A percentile compares a stretch with the other conserved stretches of the same genome.
These are phyloP conservation scores for Timema cristinae DNA, from an alignment of 2,888 invertebrate genomes.

Conservation along the genomic window DNA sequence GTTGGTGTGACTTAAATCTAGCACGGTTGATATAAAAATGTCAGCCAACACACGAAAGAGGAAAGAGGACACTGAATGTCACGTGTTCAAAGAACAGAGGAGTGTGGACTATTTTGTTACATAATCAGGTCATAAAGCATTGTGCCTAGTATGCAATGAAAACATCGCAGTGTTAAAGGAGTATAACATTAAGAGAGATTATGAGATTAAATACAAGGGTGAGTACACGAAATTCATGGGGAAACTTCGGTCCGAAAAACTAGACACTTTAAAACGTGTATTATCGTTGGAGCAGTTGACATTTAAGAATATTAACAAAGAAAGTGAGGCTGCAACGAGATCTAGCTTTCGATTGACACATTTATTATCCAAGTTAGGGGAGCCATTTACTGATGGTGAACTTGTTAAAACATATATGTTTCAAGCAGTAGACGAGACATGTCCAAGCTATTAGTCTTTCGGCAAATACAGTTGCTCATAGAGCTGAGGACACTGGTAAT, in stretches of 20 bases:
- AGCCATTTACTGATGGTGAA: slow-evolving; percentile 14
- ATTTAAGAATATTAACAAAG: slow-evolving; percentile 2
- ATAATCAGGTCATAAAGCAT: too few species aligned
- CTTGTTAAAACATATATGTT: neutral
- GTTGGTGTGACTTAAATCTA: too few species aligned
- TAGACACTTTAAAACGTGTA: neutral
- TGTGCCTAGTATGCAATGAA: neutral
- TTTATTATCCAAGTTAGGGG: neutral
- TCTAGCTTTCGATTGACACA: neutral
- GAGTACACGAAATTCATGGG: neutral
- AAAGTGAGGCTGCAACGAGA: neutral
- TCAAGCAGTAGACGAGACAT: neutral
- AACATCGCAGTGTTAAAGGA: neutral
- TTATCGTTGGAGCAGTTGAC: neutral
- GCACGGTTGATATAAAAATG: too few species aligned
- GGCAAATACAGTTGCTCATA: neutral
- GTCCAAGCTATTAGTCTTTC: neutral
- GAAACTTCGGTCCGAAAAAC: neutral
- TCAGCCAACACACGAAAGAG: too few species aligned
- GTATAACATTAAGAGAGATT: neutral
- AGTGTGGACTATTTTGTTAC: too few species aligned
- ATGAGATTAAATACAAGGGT: neutral
- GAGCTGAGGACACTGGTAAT: neutral
- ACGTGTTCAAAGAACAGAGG: too few species aligned
- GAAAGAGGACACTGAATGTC: too few species aligned